Conservation (phyloP, 1,140 invertebrate species). For the Nephila pilipes region DNA sequence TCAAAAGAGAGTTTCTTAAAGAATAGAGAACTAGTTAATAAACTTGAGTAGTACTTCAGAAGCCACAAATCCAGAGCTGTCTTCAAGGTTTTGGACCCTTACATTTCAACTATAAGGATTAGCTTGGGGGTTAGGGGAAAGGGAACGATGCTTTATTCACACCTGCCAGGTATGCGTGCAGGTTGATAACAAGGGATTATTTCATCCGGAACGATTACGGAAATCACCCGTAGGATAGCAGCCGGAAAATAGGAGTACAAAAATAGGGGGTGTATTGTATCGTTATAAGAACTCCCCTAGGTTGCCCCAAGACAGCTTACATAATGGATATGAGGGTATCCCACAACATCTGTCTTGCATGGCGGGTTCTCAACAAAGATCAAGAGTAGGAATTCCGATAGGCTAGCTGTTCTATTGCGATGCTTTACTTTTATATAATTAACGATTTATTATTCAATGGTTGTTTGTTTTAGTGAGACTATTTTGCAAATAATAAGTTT, state of each 20-base stretch:
- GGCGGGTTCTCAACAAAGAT: slow-evolving; percentile 7
- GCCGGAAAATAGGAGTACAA: slow-evolving; percentile 55
- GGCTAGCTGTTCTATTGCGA: background rate
- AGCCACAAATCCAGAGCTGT: background rate
- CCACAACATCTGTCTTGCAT: slow-evolving; percentile 49
- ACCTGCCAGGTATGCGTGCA: slow-evolving; percentile 58
- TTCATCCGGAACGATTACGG: slow-evolving; percentile 59
- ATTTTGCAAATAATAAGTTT: too few relatives aligned
- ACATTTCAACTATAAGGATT: background rate
- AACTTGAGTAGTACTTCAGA: background rate
- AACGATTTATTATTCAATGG: too few relatives aligned
- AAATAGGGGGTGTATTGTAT: slow-evolving; percentile 20
- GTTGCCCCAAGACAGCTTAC: background rate
- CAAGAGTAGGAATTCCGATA: background rate
- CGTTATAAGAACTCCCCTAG: background rate
- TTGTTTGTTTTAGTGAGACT: too few relatives aligned
- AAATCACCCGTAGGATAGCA: slow-evolving; percentile 58
- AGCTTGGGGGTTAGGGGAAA: background rate
- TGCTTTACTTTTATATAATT: background rate
- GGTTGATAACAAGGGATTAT: slow-evolving; percentile 52
- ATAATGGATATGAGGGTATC: slow-evolving; percentile 39
- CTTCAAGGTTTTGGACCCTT: background rate
- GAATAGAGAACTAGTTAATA: background rate
- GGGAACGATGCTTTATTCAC: background rate
- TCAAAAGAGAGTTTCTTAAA: too few relatives aligned